Base-by-base conservation (phyloP, 1,140 invertebrate genomes). In the Oedothorax gibbosus region DNA sequence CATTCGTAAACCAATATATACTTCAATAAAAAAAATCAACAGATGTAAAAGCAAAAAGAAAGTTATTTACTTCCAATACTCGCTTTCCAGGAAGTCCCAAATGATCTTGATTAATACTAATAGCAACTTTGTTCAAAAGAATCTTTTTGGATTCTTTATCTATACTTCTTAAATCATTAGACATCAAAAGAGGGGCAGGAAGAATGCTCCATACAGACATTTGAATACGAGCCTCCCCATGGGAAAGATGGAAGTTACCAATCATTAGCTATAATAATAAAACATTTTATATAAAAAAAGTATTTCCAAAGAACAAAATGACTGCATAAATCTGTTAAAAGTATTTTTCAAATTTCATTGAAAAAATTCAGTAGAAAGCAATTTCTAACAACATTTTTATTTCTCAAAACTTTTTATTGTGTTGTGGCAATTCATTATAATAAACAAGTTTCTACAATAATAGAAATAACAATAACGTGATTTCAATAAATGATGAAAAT, bases 191-290 rank as follows among this genome's bases (percentile, higher is more conserved):
- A 12, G 91, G 91, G 21, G 91, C 90, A 10, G 91, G 89, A 73
- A 91, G 77, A 57, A 91, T 89, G 8, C 89, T 87, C 91, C 91
- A 91, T 83, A 91, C 88, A 18, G 88, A 90, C 90, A 91, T 90
- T 86, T 91, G 91, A 9, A 88, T 88, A 82, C 89, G 87, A 50
- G 87, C 85, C 79, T 91, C 90, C 35, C 89, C 89, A 76, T 88
- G 86, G 77, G 87, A 89, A 10, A 91, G 86, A 49, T 89, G 89
- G 86, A 87, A 88, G 85, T 91, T 89, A 9, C 90, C 90, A 83
- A 90, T 88, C 49, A 90, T 88, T 10, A 90, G 80, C 89, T 90
- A 51, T n/a, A 69, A 75, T 57, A 12, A 72, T 12, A 69, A 68
- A 81, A 18, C n/a, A 66, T 54, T 65, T 56, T 80, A 60, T 51